Evolutionary conservation across 2,888 invertebrate genomes (phyloP).

Genomic region (Embidobia sp.): DNA sequence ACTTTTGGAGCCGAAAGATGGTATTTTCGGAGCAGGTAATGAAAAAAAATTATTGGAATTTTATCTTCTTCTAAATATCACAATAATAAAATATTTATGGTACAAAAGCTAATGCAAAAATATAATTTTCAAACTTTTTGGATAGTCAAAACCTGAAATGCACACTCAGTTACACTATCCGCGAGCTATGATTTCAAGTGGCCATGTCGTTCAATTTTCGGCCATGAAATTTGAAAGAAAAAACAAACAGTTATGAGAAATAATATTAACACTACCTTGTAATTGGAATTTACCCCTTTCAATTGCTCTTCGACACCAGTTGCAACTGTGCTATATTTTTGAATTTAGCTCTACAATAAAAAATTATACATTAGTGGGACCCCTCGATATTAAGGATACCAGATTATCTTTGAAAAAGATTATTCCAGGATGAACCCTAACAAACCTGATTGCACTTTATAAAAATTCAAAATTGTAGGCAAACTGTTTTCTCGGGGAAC

Average conservation of each 20-base stretch:
- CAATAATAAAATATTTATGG: too few relatives aligned
- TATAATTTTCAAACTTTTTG: too few relatives aligned
- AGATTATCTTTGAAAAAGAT: neutral
- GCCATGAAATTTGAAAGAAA: slow-evolving; percentile 3
- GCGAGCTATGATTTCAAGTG: neutral
- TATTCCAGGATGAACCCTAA: neutral
- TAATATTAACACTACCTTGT: neutral
- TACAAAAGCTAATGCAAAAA: too few relatives aligned
- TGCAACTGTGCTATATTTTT: neutral
- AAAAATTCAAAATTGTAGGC: neutral
- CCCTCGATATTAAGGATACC: neutral
- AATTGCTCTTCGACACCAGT: slow-evolving; percentile 3
- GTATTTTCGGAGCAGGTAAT: too few relatives aligned
- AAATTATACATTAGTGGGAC: neutral
- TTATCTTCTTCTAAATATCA: too few relatives aligned
- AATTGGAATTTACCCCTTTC: slow-evolving; percentile 3
- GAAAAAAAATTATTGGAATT: too few relatives aligned
- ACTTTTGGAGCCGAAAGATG: too few relatives aligned
- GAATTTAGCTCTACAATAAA: neutral
- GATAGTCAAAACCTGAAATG: too few relatives aligned
- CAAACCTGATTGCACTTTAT: neutral
- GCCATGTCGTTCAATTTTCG: slow-evolving; percentile 1
- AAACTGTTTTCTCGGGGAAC: slow-evolving; percentile 15
- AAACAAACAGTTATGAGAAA: neutral
- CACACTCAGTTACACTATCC: too few relatives aligned